Evolutionary conservation across 2,113 vertebrate species (phyloP).

Genomic region (Conger conger): DNA sequence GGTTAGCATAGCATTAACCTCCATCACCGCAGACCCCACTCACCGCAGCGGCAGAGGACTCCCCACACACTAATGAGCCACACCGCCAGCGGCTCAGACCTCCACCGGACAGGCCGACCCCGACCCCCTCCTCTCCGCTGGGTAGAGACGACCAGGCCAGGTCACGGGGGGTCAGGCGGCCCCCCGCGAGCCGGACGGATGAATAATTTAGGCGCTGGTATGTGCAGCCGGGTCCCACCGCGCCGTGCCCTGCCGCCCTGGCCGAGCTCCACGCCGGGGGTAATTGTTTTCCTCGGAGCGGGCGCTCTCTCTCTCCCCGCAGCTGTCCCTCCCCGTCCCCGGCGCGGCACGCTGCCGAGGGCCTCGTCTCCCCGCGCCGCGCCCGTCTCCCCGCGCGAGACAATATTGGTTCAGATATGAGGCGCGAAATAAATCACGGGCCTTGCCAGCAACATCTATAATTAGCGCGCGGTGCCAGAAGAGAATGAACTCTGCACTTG

Average conservation of each 20-base stretch:
- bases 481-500: conserved; percentile 50
- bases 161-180: background rate
- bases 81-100: background rate
- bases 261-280: conserved; percentile 51
- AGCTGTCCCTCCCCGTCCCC: conserved; percentile 59
- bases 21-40: background rate
- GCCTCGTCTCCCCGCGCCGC: conserved; percentile 45
- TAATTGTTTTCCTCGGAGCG: conserved; percentile 26
- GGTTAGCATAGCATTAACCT: background rate
- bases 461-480: conserved; percentile 53
- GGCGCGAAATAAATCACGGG: conserved; percentile 44
- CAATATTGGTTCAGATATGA: conserved; percentile 55
- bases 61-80: background rate
- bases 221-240: background rate
- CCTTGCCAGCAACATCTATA: conserved; percentile 60
- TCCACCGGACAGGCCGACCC: background rate
- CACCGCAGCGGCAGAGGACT: background rate
- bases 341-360: conserved; percentile 53
- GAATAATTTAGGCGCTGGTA: background rate
- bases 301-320: conserved; percentile 52
- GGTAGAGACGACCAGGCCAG: background rate
- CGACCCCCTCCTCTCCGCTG: background rate
- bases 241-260: background rate
- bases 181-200: background rate
- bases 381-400: conserved; percentile 65